These are phyloP conservation scores for Eptesicus fuscus DNA, from an alignment of 2,113 vertebrate genomes.

Conservation along the genomic window DNA sequence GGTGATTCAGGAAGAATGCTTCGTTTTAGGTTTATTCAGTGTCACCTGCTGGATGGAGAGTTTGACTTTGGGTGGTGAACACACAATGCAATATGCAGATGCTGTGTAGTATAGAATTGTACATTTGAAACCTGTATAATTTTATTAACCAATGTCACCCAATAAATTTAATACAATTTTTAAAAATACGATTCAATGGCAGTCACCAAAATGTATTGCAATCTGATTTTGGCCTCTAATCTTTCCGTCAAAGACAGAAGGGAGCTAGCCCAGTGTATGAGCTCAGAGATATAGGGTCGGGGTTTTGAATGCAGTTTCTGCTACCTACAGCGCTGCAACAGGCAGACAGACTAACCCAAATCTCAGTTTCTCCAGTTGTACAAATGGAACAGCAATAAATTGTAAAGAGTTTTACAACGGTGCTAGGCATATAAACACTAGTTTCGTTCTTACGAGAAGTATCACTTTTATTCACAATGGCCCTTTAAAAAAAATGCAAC, in stretches of 20 bases:
- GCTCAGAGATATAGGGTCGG: accelerated
- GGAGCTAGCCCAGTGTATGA: accelerated
- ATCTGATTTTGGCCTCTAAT: background rate
- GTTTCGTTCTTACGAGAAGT: background rate
- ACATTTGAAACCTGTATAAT: background rate
- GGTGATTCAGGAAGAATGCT: background rate
- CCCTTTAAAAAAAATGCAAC: background rate
- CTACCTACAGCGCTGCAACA: accelerated
- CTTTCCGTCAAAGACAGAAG: background rate
- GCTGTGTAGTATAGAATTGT: background rate
- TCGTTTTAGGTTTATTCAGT: background rate
- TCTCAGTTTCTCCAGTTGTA: background rate
- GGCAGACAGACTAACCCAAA: background rate
- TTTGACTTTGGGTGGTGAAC: background rate
- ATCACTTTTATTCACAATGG: background rate
- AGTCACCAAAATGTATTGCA: background rate
- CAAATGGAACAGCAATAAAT: background rate
- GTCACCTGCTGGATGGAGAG: background rate
- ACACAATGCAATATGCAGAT: background rate
- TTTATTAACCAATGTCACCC: background rate
- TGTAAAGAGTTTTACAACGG: background rate
- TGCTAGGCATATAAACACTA: background rate
- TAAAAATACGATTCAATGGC: background rate
- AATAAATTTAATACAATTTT: background rate
- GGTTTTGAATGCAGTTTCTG: background rate